Conservation (phyloP, 2,888 invertebrate genomes). For the Strigamia crassipes region DNA sequence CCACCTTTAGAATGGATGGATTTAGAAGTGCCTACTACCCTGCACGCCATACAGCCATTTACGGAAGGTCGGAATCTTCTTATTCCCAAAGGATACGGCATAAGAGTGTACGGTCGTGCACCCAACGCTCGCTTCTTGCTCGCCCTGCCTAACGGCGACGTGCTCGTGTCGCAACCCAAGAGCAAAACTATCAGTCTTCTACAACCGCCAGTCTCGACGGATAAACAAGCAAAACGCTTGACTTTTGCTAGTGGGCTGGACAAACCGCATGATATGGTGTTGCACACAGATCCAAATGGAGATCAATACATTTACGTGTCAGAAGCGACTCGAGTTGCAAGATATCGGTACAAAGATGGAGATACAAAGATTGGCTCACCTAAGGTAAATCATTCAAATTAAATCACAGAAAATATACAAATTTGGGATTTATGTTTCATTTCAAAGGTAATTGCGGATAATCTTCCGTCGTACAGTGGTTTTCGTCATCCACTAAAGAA, state of each 20-base stretch:
- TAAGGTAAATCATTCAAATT: no score
- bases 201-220: neutral
- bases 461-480: neutral
- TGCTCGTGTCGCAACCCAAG: conserved; percentile 28
- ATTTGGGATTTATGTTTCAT: neutral
- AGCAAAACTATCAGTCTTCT: neutral
- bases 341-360: conserved; percentile 20
- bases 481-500: conserved; percentile 39
- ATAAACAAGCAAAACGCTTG: neutral
- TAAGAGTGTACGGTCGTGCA: conserved; percentile 1
- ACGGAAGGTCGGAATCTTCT: neutral
- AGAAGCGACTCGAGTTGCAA: conserved; percentile 22
- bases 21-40: neutral
- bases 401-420: neutral
- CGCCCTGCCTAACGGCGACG: conserved; percentile 5
- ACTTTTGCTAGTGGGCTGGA: neutral
- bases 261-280: conserved; percentile 43
- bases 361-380: neutral
- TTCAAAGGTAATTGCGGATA: conserved; percentile 13
- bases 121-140: conserved; percentile 28
- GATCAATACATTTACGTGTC: conserved; percentile 12
- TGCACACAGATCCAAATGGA: neutral
- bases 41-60: neutral
- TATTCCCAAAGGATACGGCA: conserved; percentile 18
- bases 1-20: neutral